These are phyloP conservation scores for Homarus americanus DNA, from an alignment of 1,140 invertebrate genomes.

Conservation along the genomic window DNA sequence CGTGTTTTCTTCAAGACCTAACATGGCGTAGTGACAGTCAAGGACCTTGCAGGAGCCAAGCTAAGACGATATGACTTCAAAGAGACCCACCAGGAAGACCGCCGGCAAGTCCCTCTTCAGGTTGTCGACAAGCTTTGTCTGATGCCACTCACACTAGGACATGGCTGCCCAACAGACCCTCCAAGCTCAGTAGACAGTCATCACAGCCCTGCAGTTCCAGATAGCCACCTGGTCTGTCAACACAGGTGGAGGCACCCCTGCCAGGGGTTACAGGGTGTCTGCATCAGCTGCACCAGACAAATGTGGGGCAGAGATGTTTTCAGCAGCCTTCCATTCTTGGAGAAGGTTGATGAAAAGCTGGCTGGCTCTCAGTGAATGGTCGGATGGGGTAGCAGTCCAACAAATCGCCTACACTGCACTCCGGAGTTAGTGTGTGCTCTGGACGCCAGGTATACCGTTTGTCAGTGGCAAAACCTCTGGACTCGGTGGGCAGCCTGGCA, in stretches of 20 bases:
- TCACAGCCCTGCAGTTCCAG: not conserved
- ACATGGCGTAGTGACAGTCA: too few relatives aligned
- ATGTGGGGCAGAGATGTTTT: not conserved
- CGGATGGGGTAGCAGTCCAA: not conserved
- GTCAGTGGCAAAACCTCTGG: not conserved
- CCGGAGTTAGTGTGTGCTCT: not conserved
- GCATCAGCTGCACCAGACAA: not conserved
- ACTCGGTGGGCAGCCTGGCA: slow-evolving; percentile 6
- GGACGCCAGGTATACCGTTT: not conserved
- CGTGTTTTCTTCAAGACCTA: too few relatives aligned
- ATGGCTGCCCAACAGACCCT: not conserved
- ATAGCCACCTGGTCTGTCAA: not conserved
- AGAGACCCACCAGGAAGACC: too few relatives aligned
- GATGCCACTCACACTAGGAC: not conserved
- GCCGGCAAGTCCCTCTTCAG: too few relatives aligned
- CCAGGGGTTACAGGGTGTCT: not conserved
- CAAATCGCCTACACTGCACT: not conserved
- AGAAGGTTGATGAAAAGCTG: not conserved
- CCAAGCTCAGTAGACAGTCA: not conserved
- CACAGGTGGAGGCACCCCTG: not conserved
- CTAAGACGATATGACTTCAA: too few relatives aligned
- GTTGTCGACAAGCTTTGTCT: not conserved
- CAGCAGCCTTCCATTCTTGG: not conserved
- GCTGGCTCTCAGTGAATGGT: not conserved
- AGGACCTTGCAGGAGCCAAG: too few relatives aligned